A percentile compares a stretch with the other conserved stretches of the same genome.
Evolutionary conservation across 1,140 invertebrate genomes (phyloP).

Genomic region (Calephelis virginiensis): DNA sequence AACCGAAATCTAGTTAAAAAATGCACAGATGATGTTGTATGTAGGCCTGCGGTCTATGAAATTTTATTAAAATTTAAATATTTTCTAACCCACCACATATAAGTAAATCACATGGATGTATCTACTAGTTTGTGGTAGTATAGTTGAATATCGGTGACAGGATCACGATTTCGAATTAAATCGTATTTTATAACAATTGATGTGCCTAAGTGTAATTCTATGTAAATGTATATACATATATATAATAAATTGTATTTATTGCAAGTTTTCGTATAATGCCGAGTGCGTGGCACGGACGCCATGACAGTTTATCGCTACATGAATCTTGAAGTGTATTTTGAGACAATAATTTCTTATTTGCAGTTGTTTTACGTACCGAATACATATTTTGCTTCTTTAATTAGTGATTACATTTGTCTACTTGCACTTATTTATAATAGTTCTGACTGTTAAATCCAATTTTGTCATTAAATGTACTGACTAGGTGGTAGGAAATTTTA

Average conservation of each 20-base stretch:
- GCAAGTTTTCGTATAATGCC: constrained; percentile 36
- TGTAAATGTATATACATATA: constrained; percentile 72
- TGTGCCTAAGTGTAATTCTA: constrained; percentile 79
- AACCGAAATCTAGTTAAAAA: too few relatives aligned
- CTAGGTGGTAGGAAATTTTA: constrained; percentile 34
- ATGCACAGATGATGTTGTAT: too few relatives aligned
- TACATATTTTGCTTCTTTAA: background rate
- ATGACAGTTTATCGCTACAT: constrained; percentile 17
- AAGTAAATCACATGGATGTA: constrained; percentile 56
- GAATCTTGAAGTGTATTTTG: constrained; percentile 39
- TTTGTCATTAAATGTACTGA: constrained; percentile 46
- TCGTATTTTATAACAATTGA: constrained; percentile 78
- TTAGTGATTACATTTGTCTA: constrained; percentile 5
- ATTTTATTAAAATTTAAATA: constrained; percentile 36
- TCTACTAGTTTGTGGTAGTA: constrained; percentile 65
- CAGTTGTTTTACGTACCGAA: constrained; percentile 29
- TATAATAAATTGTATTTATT: constrained; percentile 58
- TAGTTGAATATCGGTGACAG: constrained; percentile 62
- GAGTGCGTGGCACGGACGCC: constrained; percentile 1
- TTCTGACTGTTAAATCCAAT: constrained; percentile 32
- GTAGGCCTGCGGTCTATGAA: constrained; percentile 7
- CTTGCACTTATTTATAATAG: constrained; percentile 20
- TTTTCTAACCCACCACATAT: constrained; percentile 45
- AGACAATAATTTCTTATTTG: constrained; percentile 67
- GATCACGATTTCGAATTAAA: constrained; percentile 73